Evolutionary conservation across 2,888 invertebrate genomes (phyloP), one percentile per base, ranked within the genome.

Genomic region (Trypoxylon attenuatum): DNA sequence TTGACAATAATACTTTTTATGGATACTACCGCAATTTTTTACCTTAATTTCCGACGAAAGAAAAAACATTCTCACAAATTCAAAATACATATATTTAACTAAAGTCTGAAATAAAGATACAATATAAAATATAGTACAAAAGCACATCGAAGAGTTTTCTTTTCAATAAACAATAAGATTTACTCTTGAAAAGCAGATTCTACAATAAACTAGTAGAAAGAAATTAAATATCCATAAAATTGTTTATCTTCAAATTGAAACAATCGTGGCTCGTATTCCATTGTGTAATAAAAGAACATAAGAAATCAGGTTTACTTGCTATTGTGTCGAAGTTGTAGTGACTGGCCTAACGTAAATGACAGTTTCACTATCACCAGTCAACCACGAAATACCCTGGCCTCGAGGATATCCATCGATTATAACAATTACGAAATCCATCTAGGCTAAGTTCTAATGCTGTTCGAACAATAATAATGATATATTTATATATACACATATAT

Each of bases 401-500:
- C 39, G 63, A 62, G 18, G 10, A 60, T 69, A 60, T 65, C 42
- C 47, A 74, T 76, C 76, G 55, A 74, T 69, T 63, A 62, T 67
- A 69, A 72, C 71, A 59, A 76, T 68, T 75, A 77, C 55, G 69
- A 63, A 74, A 65, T 76, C 65, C 76, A 81, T 69, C 69, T 85
- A 83, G 81, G 81, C 78, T 86, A 85, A 85, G 85, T 80, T 84
- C 79, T 76, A 81, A 87, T 87, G 87, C 87, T 87, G 87, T 87
- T 86, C 86, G 87, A 86, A 87, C 87, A 87, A 87, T 87, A 87
- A 87, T 83, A 83, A 79, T 81, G 82, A 85, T 83, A 84, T 82
- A 85, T 82, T 81, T 82, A 82, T 79, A 76, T 71, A 68, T 45
- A 61, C 61, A 33, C 81, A 80, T 82, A 82, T 79, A 76, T 70